A percentile compares a stretch with the other conserved stretches of the same genome.
Evolutionary conservation across 2,113 vertebrate genomes (phyloP).

Genomic region (Cisticola juncidis): DNA sequence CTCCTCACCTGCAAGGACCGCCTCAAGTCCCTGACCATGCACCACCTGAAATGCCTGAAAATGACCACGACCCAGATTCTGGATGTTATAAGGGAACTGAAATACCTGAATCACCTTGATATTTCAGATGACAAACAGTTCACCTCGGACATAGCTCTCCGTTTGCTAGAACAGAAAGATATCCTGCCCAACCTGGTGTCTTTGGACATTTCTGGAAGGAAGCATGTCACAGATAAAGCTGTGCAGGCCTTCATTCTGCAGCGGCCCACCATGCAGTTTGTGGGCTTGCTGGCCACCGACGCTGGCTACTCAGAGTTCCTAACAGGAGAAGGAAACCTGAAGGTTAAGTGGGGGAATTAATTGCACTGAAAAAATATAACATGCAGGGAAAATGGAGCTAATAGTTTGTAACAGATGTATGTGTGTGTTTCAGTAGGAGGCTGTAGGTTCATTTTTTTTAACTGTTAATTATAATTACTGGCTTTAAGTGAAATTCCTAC

Average conservation of each 20-base stretch:
- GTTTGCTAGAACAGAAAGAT: constrained; percentile 88
- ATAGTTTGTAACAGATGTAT: not conserved
- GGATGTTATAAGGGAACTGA: constrained; percentile 89
- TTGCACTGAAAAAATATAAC: not conserved
- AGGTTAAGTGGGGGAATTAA: constrained; percentile 77
- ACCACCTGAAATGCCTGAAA: constrained; percentile 98
- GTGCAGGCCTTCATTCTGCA: constrained; percentile 89
- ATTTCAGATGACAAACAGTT: constrained; percentile 99
- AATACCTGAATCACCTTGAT: constrained; percentile 91
- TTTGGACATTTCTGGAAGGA: constrained; percentile 93
- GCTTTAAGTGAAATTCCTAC: not conserved
- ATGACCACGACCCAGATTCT: constrained; percentile 95
- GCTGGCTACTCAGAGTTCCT: constrained; percentile 95
- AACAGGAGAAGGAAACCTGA: constrained; percentile 90
- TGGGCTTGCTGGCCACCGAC: constrained; percentile 94
- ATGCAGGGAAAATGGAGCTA: not conserved
- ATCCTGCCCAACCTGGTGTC: constrained; percentile 90
- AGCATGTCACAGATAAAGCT: constrained; percentile 92
- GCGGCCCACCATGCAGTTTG: constrained; percentile 93
- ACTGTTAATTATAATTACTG: not conserved
- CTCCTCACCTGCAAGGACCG: constrained; percentile 88
- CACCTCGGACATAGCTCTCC: constrained; percentile 95
- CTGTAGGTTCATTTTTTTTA: not conserved
- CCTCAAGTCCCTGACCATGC: constrained; percentile 93
- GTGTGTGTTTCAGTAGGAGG: not conserved